Base-by-base conservation (phyloP, 2,797 vertebrate species). In the Spinibarbus caldwelli region DNA sequence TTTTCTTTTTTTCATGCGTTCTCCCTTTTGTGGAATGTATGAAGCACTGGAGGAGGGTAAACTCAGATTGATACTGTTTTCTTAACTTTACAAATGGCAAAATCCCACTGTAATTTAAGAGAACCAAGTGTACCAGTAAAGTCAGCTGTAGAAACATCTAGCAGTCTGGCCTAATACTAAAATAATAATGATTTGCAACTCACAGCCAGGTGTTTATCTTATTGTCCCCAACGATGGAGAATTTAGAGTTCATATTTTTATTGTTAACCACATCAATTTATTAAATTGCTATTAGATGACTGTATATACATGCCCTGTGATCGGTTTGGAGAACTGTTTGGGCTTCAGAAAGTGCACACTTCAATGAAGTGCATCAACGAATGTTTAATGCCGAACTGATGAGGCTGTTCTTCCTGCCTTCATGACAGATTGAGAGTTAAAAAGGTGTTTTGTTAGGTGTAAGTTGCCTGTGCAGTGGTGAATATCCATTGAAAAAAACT, bases 321-420 rank as follows among this genome's bases (percentile, higher is more conserved):
- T 47, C 38, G 47, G 29, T 57, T 45, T 70, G 29, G 21, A 57
- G 38, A 66, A 78, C 80, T 86, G 66, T 29, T 38, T 43, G 26
- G 38, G 88, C 86, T 88, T 87, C 85, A 85, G 90, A 80, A 91
- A 45, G 14, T 88, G 79, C 88, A 88, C 87, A 90, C 85, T 89
- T 92, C 91, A 89, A 77, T 87, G 90, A 87, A 93, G 92, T 92
- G 76, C 64, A 92, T 92, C 90, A 92, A 88, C 89, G 80, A 90
- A 89, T 88, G 90, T 93, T 94, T 94, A 94, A 94, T 93, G 90
- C 88, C 90, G 91, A 94, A 94, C 92, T 91, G 92, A 94, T 93
- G 90, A 93, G 87, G 66, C 86, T 38, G 67, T 87, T 90, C 89
- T 89, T 87, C 80, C 87, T 91, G 84, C 84, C 85, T 86, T 85